These are phyloP conservation scores for Formica exsecta DNA, from an alignment of 1,140 invertebrate genomes.

Conservation along the genomic window DNA sequence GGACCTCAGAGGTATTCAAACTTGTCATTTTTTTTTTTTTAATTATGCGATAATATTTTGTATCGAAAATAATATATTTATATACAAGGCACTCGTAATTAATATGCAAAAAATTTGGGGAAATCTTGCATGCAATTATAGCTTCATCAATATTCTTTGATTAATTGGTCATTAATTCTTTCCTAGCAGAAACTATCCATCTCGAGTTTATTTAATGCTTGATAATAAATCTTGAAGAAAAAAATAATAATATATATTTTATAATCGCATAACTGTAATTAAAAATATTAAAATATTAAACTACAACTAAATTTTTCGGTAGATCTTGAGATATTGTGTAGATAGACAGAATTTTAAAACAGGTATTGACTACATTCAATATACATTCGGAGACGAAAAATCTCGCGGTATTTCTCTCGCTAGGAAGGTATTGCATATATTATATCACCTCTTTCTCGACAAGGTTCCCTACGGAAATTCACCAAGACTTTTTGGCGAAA, in stretches of 20 bases:
- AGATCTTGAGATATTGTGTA: neutral
- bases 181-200: neutral
- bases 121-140: neutral
- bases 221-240: neutral
- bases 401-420: neutral
- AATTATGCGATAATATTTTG: neutral
- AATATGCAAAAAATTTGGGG: neutral
- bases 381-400: neutral
- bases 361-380: neutral
- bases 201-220: neutral
- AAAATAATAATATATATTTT: neutral
- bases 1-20: slow-evolving; percentile 40
- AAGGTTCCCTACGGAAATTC: slow-evolving; percentile 44
- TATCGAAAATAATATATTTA: neutral
- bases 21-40: neutral
- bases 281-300: neutral
- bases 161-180: neutral
- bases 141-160: neutral
- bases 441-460: slow-evolving; percentile 3
- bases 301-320: neutral
- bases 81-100: neutral
- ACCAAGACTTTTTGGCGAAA: slow-evolving; percentile 36
- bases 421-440: neutral
- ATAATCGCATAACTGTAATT: neutral
- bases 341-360: neutral